Percentiles rank a stretch among this genome's conserved stretches.
phyloP scores from a whole-genome alignment of 1,140 invertebrate genomes.

The Caenorhabditis briggsae region DNA sequence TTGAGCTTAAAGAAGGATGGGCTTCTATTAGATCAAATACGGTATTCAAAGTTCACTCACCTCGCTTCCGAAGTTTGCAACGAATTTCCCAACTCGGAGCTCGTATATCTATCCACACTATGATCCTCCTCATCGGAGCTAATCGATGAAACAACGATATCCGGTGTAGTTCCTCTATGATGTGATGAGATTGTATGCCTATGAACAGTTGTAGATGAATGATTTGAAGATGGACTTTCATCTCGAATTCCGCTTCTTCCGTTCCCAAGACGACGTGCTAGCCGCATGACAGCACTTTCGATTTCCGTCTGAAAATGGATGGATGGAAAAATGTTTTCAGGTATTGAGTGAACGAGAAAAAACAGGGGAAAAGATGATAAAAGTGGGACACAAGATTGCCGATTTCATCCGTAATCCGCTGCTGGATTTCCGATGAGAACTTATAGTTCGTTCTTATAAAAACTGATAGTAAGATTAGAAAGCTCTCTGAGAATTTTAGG shows the following conservation, averaged over 20 bases:
- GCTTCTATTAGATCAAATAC: neutral
- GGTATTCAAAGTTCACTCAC: constrained; percentile 45
- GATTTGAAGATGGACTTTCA: constrained; percentile 44
- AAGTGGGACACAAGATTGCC: constrained; percentile 3
- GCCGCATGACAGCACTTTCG: constrained; percentile 74
- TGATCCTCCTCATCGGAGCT: constrained; percentile 75
- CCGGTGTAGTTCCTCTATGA: constrained; percentile 69
- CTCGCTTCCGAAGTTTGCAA: constrained; percentile 67
- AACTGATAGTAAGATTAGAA: no score
- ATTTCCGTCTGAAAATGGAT: constrained; percentile 72
- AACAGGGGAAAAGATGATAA: neutral
- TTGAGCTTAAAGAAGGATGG: no score
- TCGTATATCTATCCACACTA: constrained; percentile 61
- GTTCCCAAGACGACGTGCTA: constrained; percentile 71
- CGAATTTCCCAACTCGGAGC: constrained; percentile 65
- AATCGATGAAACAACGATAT: constrained; percentile 77
- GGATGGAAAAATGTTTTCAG: neutral
- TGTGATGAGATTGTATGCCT: constrained; percentile 51
- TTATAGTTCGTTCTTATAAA: neutral
- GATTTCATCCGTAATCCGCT: neutral
- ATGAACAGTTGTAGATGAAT: constrained; percentile 35
- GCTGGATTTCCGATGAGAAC: constrained; percentile 16
- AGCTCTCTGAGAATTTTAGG: no score
- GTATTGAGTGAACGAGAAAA: neutral
- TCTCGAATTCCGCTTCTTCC: constrained; percentile 50